Base-by-base conservation (phyloP, 2,113 vertebrate species). In the Acinonyx jubatus region DNA sequence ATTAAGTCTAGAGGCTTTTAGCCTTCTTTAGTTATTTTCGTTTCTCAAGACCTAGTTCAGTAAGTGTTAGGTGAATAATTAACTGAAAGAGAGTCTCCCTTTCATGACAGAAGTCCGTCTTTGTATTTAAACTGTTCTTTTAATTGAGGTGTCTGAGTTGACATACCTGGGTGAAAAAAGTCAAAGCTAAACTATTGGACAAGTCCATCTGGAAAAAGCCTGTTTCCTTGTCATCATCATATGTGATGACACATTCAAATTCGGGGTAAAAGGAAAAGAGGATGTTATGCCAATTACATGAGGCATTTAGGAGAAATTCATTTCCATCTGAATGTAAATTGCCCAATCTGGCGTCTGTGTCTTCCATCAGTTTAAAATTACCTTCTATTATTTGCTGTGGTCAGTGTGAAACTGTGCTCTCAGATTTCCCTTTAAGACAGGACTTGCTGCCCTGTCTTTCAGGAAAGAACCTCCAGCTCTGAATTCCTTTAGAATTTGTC, bases 11-110 rank as follows among this genome's bases (percentile, higher is more conserved):
- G 73, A 73, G 52, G 23, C 50, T 74, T 36, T 85, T 63, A 82
- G 31, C 9, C 27, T 76, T 61, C 16, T 12, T 38, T 79, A 82
- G 27, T 89, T 94, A 65, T 94, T 79, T 93, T 96, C 38, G 88
- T 80, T 89, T 68, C 36, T 74, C 93, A 27, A 92, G 7, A 83
- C 27, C 27, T 36, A 36, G 8, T 89, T 96, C 61, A 82, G 55
- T 89, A 86, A 52, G 14, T 33, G 41, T 89, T 97, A 91, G 61
- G 31, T 66, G 41, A 92, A 93, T 83, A 92, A 84, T 89, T 73
- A 66, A 94, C 79, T 79, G 23, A 82, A 66, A 91, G 65, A 50
- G 25, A 45, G 19, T n/a, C 36, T 61, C 45, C 55, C 41, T 45
- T 83, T 29, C 18, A 68, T 66, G 79, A 52, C 33, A 45, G 52